A percentile compares a stretch with the other conserved stretches of the same genome.
Conservation (phyloP, 2,797 vertebrate genomes). For the Cossypha niveicapilla region DNA sequence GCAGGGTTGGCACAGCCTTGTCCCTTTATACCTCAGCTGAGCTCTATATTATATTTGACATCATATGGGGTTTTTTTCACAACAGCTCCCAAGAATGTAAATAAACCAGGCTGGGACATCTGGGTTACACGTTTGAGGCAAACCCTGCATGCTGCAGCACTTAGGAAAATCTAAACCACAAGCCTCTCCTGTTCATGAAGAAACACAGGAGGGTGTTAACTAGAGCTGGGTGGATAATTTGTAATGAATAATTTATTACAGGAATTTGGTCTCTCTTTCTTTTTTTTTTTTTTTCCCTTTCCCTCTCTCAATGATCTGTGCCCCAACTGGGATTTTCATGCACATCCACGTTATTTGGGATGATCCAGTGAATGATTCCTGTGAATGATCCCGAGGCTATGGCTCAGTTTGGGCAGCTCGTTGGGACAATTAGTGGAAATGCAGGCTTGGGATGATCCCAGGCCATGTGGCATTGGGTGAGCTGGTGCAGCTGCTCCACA, state of each 20-base stretch:
- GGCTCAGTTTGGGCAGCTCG: neutral
- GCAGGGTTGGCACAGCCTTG: neutral
- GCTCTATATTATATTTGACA: constrained; percentile 74
- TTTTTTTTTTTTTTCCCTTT: too few relatives aligned
- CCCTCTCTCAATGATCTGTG: neutral
- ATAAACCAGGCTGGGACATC: constrained; percentile 87
- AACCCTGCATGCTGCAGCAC: constrained; percentile 52
- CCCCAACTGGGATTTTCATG: neutral
- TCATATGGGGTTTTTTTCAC: constrained; percentile 53
- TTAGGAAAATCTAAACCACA: constrained; percentile 59
- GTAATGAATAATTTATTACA: constrained; percentile 48
- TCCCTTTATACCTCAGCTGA: constrained; percentile 24
- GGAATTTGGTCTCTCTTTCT: neutral
- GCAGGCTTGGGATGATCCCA: neutral
- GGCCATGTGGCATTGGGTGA: neutral
- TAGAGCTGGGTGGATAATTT: constrained; percentile 55
- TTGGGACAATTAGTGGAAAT: neutral
- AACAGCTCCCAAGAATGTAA: constrained; percentile 84
- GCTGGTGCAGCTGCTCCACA: neutral
- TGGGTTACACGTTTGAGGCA: constrained; percentile 84
- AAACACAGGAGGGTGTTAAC: constrained; percentile 62
- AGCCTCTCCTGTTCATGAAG: constrained; percentile 32
- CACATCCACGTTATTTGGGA: neutral
- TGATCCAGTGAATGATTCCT: neutral
- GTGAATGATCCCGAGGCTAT: neutral